Evolutionary conservation across 2,797 vertebrate species (phyloP).

Genomic region (Propithecus deckenii): DNA sequence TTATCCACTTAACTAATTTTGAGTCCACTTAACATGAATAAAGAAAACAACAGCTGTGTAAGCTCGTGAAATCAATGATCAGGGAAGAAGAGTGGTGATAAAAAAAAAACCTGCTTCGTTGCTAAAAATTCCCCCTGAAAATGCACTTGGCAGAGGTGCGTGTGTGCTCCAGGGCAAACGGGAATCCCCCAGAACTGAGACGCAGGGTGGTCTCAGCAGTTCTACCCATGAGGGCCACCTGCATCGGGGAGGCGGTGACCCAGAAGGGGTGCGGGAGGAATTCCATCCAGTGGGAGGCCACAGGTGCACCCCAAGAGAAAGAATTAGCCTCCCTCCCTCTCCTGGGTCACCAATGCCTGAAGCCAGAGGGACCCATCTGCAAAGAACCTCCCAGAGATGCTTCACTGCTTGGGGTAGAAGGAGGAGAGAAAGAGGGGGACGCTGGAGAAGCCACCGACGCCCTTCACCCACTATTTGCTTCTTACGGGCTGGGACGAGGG

Average conservation of each 20-base stretch:
- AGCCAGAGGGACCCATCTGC: too few species aligned
- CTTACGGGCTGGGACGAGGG: background rate
- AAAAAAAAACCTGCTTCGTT: background rate
- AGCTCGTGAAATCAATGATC: background rate
- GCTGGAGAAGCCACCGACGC: fast-evolving
- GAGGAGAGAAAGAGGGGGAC: background rate
- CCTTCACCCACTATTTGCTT: background rate
- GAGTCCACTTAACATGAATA: background rate
- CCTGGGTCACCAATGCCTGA: fast-evolving
- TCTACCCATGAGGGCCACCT: background rate
- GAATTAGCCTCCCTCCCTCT: background rate
- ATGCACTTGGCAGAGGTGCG: background rate
- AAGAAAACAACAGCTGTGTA: background rate
- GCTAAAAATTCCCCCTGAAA: background rate
- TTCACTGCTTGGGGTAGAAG: background rate
- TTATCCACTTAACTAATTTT: background rate
- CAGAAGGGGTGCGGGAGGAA: fast-evolving
- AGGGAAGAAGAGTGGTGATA: fast-evolving
- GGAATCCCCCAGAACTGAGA: background rate
- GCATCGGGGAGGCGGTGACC: background rate
- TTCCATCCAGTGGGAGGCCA: background rate
- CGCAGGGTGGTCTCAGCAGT: background rate
- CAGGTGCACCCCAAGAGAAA: background rate
- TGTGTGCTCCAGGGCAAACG: background rate
- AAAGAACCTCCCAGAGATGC: too few species aligned